phyloP scores from a whole-genome alignment of 2,797 vertebrate genomes.

The Protonibea diacanthus region DNA sequence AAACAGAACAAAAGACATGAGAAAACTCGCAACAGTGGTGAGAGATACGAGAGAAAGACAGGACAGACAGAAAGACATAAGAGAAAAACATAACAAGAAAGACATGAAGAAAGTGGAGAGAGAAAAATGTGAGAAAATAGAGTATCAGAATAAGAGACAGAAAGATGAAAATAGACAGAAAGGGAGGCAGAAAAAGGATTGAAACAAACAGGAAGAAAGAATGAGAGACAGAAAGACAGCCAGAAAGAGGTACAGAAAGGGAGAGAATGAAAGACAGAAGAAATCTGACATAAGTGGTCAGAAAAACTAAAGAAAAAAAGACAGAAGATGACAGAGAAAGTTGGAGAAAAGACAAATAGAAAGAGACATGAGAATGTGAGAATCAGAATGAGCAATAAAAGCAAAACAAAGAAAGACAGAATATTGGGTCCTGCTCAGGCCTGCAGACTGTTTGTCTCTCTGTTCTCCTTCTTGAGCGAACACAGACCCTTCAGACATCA shows the following conservation, averaged over 20 bases:
- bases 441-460: constrained; percentile 14
- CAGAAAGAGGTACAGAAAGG: background rate
- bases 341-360: background rate
- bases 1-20: background rate
- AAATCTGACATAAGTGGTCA: too few relatives aligned
- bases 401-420: background rate
- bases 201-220: too few relatives aligned
- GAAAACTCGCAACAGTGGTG: too few relatives aligned
- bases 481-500: constrained; percentile 21
- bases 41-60: background rate
- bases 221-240: background rate
- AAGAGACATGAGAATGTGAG: background rate
- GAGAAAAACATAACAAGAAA: background rate
- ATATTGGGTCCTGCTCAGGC: background rate
- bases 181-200: background rate
- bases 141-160: background rate
- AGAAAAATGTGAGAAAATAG: background rate
- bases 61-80: background rate
- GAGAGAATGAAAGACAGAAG: background rate
- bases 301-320: background rate
- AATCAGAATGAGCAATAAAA: background rate
- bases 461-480: background rate
- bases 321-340: background rate
- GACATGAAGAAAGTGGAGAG: background rate
- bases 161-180: background rate